These are phyloP conservation scores for Stenodema calcarata DNA, from an alignment of 2,888 invertebrate genomes.

Conservation along the genomic window DNA sequence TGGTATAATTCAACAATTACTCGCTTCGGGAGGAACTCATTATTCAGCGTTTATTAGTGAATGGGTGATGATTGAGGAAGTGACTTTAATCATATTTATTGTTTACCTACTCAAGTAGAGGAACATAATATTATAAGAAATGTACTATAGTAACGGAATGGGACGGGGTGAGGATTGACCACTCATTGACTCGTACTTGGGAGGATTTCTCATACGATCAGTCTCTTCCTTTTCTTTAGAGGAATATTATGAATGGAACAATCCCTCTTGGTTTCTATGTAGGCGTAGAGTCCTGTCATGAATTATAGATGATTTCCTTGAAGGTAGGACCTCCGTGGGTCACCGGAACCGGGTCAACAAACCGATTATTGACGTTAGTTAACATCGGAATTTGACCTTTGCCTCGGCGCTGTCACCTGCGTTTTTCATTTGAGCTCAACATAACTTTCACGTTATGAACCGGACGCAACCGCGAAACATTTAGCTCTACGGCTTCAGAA, in stretches of 20 bases:
- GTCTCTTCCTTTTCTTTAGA: neutral
- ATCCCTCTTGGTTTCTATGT: conserved; percentile 36
- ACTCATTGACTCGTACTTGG: conserved; percentile 7
- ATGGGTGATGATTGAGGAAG: neutral
- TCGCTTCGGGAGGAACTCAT: neutral
- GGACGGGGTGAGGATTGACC: too few species aligned
- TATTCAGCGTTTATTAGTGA: neutral
- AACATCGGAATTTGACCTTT: neutral
- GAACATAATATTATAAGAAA: too few species aligned
- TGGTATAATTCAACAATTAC: neutral
- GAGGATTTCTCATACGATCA: neutral
- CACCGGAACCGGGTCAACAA: conserved; percentile 45
- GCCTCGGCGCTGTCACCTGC: neutral
- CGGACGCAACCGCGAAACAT: neutral
- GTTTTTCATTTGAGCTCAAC: neutral
- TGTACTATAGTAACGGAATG: too few species aligned
- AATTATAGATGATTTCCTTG: conserved; percentile 49
- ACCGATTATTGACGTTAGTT: conserved; percentile 38
- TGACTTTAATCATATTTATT: neutral
- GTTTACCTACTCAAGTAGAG: neutral
- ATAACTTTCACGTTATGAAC: neutral
- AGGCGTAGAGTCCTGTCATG: conserved; percentile 49
- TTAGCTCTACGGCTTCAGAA: too few species aligned
- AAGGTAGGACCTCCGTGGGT: conserved; percentile 34
- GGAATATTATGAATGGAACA: conserved; percentile 48